Base-by-base conservation (phyloP, 2,888 invertebrate species). In the Drosophila limbata region DNA sequence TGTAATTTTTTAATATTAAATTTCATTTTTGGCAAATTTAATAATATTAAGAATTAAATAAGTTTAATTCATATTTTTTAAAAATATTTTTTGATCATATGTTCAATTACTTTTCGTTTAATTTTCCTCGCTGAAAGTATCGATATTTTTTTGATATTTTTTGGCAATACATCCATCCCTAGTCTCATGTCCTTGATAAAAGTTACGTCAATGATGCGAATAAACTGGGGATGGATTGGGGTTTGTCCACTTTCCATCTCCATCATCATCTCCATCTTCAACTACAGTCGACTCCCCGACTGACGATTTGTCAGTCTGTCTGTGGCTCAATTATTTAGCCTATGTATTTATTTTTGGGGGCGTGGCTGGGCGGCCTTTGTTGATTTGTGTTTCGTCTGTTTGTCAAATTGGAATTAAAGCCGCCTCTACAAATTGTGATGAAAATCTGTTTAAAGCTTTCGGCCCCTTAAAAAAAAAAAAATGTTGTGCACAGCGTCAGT, bases 321-420 rank as follows among this genome's bases (percentile, higher is more conserved):
- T 62, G 71, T 51, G 65, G 53, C 74, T 84, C 84, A 84, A 84
- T 84, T 84, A 84, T 86, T 83, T 73, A 73, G 73, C 65, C 74
- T 74, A 80, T 79, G 79, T 83, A 81, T 81, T 25, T 25, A 25
- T 25, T 25, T 73, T 74, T 42, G 52, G 62, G 64, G 52, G 40
- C 42, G 44, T 52, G 44, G 35, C 42, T 50, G 45, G 33, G 13
- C 10, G 8, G 42, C 42, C 11, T 21, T 45, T 60, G 48, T 59
- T 73, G 60, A 69, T 75, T 74, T 75, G 51, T 60, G 11, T 51
- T 60, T 53, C 39, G 63, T 53, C 56, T 53, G 60, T 69, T 69
- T 67, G 73, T 51, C 50, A 52, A 60, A 66, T 66, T 78, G 64
- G 75, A 73, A 73, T 77, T 73, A 76, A 77, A 77, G 77, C 44